phyloP scores from a whole-genome alignment of 2,113 vertebrate genomes.

The Aramus guarauna region DNA sequence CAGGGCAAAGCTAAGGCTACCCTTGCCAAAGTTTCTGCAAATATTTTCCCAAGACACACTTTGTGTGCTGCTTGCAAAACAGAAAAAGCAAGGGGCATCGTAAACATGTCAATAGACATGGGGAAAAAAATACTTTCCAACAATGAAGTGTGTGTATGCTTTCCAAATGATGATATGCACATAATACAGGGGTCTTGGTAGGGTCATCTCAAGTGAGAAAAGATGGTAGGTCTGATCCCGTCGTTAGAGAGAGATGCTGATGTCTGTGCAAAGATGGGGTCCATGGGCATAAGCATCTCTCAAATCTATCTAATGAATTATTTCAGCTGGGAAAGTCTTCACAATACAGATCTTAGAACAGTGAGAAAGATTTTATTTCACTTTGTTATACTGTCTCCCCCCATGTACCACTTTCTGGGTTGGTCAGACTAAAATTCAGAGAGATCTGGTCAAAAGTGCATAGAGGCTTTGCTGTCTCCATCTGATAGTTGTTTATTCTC shows the following conservation, averaged over 20 bases:
- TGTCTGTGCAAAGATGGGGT: background rate
- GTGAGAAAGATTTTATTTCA: background rate
- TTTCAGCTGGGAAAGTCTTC: background rate
- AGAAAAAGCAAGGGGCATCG: background rate
- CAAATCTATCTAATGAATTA: background rate
- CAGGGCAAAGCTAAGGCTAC: slow-evolving; percentile 57
- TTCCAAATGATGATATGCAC: background rate
- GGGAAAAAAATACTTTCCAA: background rate
- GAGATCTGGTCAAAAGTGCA: background rate
- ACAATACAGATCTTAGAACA: background rate
- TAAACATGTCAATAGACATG: background rate
- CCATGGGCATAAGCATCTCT: background rate
- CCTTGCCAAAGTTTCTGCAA: slow-evolving; percentile 37
- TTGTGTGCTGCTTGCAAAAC: background rate
- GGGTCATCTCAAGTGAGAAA: background rate
- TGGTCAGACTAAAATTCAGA: background rate
- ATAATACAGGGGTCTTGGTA: background rate
- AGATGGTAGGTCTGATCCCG: background rate
- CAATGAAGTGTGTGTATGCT: background rate
- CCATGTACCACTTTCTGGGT: background rate
- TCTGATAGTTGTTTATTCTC: background rate
- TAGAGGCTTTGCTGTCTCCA: rapidly evolving
- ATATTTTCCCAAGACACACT: slow-evolving; percentile 13
- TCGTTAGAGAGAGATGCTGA: background rate
- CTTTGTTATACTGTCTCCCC: background rate